phyloP scores from a whole-genome alignment of 2,797 vertebrate species.

The Gallinago nigripennis region DNA sequence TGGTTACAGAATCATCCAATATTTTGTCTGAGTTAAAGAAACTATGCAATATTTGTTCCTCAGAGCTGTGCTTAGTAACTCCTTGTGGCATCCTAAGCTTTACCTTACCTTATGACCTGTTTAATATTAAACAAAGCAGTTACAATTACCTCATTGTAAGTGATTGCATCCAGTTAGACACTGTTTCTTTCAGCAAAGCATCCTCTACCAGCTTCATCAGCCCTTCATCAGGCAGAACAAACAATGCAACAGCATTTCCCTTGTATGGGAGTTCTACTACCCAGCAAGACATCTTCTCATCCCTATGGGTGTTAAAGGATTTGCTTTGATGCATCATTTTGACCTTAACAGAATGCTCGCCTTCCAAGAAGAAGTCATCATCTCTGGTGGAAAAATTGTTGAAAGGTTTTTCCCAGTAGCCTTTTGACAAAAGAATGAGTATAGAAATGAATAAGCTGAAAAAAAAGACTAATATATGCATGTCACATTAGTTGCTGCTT shows the following conservation, averaged over 20 bases:
- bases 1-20: fast-evolving
- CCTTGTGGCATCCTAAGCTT: background rate
- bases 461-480: background rate
- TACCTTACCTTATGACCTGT: background rate
- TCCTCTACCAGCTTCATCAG: slow-evolving; percentile 81
- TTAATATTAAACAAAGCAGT: background rate
- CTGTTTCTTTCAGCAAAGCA: slow-evolving; percentile 71
- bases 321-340: slow-evolving; percentile 83
- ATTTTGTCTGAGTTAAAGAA: background rate
- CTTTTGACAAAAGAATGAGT: slow-evolving; percentile 13
- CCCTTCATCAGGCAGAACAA: slow-evolving; percentile 83
- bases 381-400: background rate
- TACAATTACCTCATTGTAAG: background rate
- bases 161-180: slow-evolving; percentile 73
- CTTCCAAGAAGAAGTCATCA: slow-evolving; percentile 75
- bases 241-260: slow-evolving; percentile 65
- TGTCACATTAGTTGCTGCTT: background rate
- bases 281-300: slow-evolving; percentile 72
- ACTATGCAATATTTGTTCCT: background rate
- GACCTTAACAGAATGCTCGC: slow-evolving; percentile 75
- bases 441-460: background rate
- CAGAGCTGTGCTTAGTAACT: background rate
- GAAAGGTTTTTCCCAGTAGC: slow-evolving; percentile 67
- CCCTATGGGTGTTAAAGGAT: slow-evolving; percentile 67
- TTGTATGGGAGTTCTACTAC: slow-evolving; percentile 82